phyloP scores from a whole-genome alignment of 2,888 invertebrate genomes.

The Agonopterix alstromeriana region DNA sequence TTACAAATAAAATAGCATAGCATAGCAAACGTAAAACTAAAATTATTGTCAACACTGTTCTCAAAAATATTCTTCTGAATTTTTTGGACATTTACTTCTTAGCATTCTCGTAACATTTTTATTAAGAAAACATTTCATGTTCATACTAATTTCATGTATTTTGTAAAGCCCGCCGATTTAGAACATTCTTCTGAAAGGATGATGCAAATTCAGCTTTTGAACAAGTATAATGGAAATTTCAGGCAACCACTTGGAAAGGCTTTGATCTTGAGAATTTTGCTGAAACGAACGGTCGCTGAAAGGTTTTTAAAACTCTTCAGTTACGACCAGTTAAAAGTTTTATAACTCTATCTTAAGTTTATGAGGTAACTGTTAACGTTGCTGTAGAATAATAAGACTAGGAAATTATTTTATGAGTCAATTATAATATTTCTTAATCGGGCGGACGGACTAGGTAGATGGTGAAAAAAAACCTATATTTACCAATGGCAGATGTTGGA shows the following conservation, averaged over 20 bases:
- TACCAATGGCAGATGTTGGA: too few species aligned
- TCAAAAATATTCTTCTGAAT: too few species aligned
- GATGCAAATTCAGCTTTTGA: conserved; percentile 54
- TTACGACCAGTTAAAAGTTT: not conserved
- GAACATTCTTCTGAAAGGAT: conserved; percentile 8
- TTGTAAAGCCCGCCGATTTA: conserved; percentile 5
- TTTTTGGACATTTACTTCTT: too few species aligned
- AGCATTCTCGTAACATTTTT: too few species aligned
- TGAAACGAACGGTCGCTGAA: conserved; percentile 37
- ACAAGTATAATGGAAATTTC: conserved; percentile 62
- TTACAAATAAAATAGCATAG: too few species aligned
- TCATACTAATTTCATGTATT: conserved; percentile 2
- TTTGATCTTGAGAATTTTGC: conserved; percentile 60
- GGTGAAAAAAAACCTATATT: too few species aligned
- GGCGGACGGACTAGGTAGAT: too few species aligned
- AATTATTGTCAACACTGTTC: too few species aligned
- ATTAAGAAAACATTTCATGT: too few species aligned
- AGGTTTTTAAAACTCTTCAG: conserved; percentile 11
- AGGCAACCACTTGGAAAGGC: conserved; percentile 57
- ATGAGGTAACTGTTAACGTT: not conserved
- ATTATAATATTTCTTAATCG: too few species aligned
- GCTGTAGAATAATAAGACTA: not conserved
- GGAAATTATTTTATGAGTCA: too few species aligned
- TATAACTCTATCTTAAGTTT: not conserved
- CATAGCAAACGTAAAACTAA: too few species aligned